Conservation (phyloP, 2,797 vertebrate species). For the Arrhamphus sclerolepis region DNA sequence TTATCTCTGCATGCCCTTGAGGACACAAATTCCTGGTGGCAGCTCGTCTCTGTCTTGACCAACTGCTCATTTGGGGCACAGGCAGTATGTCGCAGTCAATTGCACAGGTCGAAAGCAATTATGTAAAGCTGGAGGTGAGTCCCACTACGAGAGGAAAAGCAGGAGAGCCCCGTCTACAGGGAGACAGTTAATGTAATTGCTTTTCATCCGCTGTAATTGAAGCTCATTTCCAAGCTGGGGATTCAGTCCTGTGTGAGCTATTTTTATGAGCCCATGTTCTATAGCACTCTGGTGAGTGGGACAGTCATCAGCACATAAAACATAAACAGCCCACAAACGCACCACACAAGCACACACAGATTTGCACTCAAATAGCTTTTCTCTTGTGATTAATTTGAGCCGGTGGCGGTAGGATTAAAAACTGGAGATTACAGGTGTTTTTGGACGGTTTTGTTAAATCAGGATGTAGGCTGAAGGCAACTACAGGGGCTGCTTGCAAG, state of each 20-base stretch:
- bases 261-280: conserved; percentile 69
- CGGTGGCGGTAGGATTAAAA: conserved; percentile 37
- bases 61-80: conserved; percentile 40
- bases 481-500: conserved; percentile 10
- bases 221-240: conserved; percentile 68
- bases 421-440: conserved; percentile 57
- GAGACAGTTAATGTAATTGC: conserved; percentile 77
- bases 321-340: conserved; percentile 5
- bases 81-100: conserved; percentile 50
- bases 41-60: conserved; percentile 48
- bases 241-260: conserved; percentile 65
- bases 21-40: conserved; percentile 57
- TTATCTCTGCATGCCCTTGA: conserved; percentile 23
- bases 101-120: conserved; percentile 71
- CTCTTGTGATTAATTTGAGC: conserved; percentile 44
- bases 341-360: conserved; percentile 15
- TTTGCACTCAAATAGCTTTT: conserved; percentile 27
- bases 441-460: conserved; percentile 31
- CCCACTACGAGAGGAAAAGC: conserved; percentile 45
- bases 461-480: conserved; percentile 34
- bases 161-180: conserved; percentile 52
- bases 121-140: conserved; percentile 69
- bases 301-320: conserved; percentile 33
- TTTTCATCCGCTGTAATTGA: conserved; percentile 78
- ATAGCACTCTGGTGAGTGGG: conserved; percentile 38